Base-by-base conservation (phyloP, 2,797 vertebrate genomes). In the Lagocephalus sceleratus region DNA sequence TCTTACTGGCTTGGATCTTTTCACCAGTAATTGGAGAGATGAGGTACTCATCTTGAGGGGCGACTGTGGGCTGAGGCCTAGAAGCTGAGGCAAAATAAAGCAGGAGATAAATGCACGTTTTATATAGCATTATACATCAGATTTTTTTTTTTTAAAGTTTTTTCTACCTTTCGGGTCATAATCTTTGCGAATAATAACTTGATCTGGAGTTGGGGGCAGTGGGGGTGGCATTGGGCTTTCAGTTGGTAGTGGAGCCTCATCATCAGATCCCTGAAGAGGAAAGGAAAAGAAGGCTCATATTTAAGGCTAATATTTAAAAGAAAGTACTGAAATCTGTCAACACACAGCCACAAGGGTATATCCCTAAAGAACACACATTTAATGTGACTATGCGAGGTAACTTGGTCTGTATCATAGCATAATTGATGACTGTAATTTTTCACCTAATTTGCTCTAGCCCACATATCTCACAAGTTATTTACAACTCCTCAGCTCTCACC, bases 11-110 rank as follows among this genome's bases (percentile, higher is more conserved):
- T 3, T 89, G 97, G 60, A 99, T 98, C 79, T 94, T 98, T 86
- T 99, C 97, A 14, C 97, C 97, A 17, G 97, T 99, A 75, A 99
- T 99, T 57, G 97, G 97, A 16, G 97, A 99, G 65, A 99, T 96
- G 1, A 99, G 94, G 75, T 96, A 99, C 52, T 99, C 97, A 41
- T 98, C 97, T 0, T 92, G 85, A 62, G 89, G 71, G 0, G 85
- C 64, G 4, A 92, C 66, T 0, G 93, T 86, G 2, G 92, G 87
- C 56, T 88, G 86, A 0, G 92, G 91, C 75, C 94, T 98, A 54
- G 94, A 94, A 47, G 96, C 97, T 99, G 55, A 20, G 12, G 69
- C 41, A 63, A 52, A 56, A 54, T 3, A 43, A 0, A 45, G 1
- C 1, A 67, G 8, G 11, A 29, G 20, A 45, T 70, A 25, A 71